A percentile compares a stretch with the other conserved stretches of the same genome.
phyloP scores from a whole-genome alignment of 2,888 invertebrate genomes.

The Polydrusus pterygomalis region DNA sequence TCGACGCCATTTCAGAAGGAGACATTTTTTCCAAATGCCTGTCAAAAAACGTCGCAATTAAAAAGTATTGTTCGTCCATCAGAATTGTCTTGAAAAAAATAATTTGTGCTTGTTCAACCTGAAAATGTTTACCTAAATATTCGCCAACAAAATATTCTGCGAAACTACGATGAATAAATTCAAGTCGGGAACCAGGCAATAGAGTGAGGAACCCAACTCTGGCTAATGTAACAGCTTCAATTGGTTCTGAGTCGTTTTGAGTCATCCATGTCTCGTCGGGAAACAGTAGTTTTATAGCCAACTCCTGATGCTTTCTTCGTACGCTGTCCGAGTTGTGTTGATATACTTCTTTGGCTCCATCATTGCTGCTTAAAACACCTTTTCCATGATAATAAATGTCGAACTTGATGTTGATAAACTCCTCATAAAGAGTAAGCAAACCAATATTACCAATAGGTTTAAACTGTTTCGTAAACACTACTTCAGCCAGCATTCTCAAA shows the following conservation, averaged over 20 bases:
- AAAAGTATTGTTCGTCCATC: neutral
- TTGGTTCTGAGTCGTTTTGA: neutral
- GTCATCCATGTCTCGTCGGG: neutral
- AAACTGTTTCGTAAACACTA: constrained; percentile 40
- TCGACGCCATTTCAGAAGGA: neutral
- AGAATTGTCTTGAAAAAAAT: constrained; percentile 3
- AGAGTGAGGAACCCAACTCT: constrained; percentile 31
- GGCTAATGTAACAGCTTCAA: constrained; percentile 20
- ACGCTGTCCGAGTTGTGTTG: neutral
- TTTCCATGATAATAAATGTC: constrained; percentile 37
- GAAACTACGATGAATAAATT: constrained; percentile 49
- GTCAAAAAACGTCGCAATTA: constrained; percentile 6
- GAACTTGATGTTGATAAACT: constrained; percentile 38
- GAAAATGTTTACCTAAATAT: constrained; percentile 26
- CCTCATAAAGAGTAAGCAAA: constrained; percentile 29
- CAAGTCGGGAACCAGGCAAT: constrained; percentile 14
- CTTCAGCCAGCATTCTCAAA: constrained; percentile 44
- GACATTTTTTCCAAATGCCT: neutral
- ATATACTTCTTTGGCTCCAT: constrained; percentile 9
- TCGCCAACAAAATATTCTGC: constrained; percentile 43
- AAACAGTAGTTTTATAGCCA: constrained; percentile 17
- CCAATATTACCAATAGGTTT: constrained; percentile 9
- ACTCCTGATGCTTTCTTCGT: neutral
- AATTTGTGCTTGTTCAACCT: neutral
- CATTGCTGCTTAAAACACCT: constrained; percentile 26